These are phyloP conservation scores for Drosophila miranda DNA, from an alignment of 1,140 invertebrate species.

Conservation along the genomic window DNA sequence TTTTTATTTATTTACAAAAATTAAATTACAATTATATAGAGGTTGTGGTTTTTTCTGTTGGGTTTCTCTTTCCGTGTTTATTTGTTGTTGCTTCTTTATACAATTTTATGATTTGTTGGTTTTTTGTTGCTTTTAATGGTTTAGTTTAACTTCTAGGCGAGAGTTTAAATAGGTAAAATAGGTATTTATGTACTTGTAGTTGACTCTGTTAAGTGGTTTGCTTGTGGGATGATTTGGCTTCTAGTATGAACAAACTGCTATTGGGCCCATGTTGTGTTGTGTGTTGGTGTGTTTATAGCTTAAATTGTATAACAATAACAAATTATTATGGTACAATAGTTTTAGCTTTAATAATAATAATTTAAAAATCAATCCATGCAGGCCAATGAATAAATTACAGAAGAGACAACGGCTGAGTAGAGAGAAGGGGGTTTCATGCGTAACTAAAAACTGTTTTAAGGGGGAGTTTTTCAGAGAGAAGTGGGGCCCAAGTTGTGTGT, in stretches of 20 bases:
- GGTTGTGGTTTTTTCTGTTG: conserved; percentile 45
- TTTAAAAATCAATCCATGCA: conserved; percentile 52
- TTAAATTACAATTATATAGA: conserved; percentile 67
- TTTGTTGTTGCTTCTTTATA: conserved; percentile 40
- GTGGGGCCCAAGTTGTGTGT: conserved; percentile 18
- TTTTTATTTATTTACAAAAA: conserved; percentile 61
- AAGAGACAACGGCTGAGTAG: conserved; percentile 40
- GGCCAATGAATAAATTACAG: conserved; percentile 45
- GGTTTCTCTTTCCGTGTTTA: conserved; percentile 43
- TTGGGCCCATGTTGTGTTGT: conserved; percentile 52
- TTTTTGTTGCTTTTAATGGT: conserved; percentile 39
- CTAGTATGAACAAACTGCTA: conserved; percentile 49
- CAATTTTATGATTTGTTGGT: conserved; percentile 45
- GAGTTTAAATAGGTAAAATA: conserved; percentile 56
- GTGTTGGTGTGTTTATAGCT: conserved; percentile 47
- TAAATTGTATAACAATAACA: conserved; percentile 76
- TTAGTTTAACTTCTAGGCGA: conserved; percentile 58
- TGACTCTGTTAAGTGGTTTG: conserved; percentile 49
- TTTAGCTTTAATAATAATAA: conserved; percentile 71
- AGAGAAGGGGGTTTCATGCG: conserved; percentile 21
- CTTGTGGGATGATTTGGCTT: conserved; percentile 63
- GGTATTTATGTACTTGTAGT: conserved; percentile 66
- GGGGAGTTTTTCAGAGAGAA: neutral
- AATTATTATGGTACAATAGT: conserved; percentile 65
- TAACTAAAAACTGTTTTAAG: conserved; percentile 4